These are phyloP conservation scores for Ardeotis arabs DNA, from an alignment of 2,113 vertebrate genomes.

Conservation along the genomic window DNA sequence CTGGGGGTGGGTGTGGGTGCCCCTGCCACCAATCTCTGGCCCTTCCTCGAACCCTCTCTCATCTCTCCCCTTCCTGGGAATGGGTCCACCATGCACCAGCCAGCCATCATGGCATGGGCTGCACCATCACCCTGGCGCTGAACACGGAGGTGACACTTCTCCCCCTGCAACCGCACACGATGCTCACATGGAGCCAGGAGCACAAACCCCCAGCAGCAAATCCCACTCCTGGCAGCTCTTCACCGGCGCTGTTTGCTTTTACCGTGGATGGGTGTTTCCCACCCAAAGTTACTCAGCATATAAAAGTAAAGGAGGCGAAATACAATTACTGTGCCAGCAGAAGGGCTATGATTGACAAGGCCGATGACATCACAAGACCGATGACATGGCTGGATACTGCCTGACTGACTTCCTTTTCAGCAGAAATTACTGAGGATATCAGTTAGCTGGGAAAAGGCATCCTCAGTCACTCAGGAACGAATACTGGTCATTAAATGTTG, in stretches of 20 bases:
- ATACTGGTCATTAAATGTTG: not conserved
- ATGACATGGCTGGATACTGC: not conserved
- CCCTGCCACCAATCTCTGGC: not conserved
- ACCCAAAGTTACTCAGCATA: fast-evolving
- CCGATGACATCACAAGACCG: fast-evolving
- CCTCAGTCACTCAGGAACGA: not conserved
- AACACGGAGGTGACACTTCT: not conserved
- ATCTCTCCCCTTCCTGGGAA: not conserved
- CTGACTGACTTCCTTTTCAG: not conserved
- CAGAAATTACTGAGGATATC: not conserved
- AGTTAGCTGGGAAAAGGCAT: not conserved
- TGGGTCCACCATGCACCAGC: not conserved
- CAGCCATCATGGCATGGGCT: not conserved
- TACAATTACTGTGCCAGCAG: not conserved
- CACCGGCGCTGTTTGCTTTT: not conserved
- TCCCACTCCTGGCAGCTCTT: not conserved
- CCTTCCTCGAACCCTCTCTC: not conserved
- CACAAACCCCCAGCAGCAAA: not conserved
- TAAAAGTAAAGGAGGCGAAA: not conserved
- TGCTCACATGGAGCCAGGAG: fast-evolving
- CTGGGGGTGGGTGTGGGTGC: fast-evolving
- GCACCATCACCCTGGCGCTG: fast-evolving
- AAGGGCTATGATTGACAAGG: not conserved
- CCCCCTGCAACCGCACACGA: too few relatives aligned
- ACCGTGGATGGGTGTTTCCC: fast-evolving